Evolutionary conservation across 2,888 invertebrate species (phyloP).

Genomic region (Heliconius ismenius): DNA sequence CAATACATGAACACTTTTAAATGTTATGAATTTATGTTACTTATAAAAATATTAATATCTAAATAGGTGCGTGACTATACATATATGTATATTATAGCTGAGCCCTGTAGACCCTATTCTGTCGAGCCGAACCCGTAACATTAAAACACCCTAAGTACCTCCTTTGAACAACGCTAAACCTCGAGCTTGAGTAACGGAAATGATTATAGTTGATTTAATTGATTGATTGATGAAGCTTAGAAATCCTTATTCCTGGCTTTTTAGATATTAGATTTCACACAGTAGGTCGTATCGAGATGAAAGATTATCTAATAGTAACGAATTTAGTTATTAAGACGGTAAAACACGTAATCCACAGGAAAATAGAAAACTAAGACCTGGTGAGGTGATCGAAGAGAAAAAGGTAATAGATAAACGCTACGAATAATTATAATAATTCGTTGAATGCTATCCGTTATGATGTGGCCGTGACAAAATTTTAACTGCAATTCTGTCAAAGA

Average conservation of each 20-base stretch:
- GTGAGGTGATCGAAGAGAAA: constrained; percentile 96
- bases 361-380: constrained; percentile 95
- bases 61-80: constrained; percentile 42
- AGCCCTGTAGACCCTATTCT: constrained; percentile 75
- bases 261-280: constrained; percentile 62
- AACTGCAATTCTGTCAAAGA: constrained; percentile 71
- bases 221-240: constrained; percentile 61
- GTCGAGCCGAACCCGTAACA: constrained; percentile 81
- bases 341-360: constrained; percentile 84
- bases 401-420: constrained; percentile 87
- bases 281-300: constrained; percentile 53
- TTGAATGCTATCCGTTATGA: constrained; percentile 78
- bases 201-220: constrained; percentile 59
- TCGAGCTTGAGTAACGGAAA: constrained; percentile 65
- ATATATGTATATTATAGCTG: constrained; percentile 37
- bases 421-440: constrained; percentile 64
- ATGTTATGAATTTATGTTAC: constrained; percentile 9
- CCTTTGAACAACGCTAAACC: constrained; percentile 60
- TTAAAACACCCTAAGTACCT: constrained; percentile 57
- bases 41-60: constrained; percentile 30
- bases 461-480: constrained; percentile 77
- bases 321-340: constrained; percentile 75
- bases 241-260: constrained; percentile 70
- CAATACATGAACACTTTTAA: constrained; percentile 24
- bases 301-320: constrained; percentile 51